Percentiles rank a stretch among this genome's conserved stretches.
Conservation (phyloP, 1,140 invertebrate genomes). For the Notospermus geniculatus region DNA sequence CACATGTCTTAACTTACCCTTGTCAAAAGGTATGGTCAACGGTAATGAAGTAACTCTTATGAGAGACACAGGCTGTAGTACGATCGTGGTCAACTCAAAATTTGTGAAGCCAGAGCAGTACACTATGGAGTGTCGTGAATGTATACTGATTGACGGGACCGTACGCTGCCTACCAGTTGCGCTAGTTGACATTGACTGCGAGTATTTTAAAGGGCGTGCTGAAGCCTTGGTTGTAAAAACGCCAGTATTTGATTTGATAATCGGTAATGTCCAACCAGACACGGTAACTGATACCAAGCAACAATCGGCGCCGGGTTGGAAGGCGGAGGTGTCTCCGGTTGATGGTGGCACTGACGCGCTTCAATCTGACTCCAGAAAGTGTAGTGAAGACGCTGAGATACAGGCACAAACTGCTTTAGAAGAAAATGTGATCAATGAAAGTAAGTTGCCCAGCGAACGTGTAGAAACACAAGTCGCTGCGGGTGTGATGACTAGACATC, state of each 20-base stretch:
- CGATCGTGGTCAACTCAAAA: background rate
- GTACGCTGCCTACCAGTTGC: slow-evolving; percentile 6
- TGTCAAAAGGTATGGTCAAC: background rate
- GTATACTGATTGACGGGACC: slow-evolving; percentile 12
- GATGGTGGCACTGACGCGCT: too few relatives aligned
- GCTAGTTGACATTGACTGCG: slow-evolving; percentile 10
- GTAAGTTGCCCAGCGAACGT: too few relatives aligned
- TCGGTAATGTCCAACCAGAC: background rate
- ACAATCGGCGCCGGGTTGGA: background rate
- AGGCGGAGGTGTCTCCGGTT: background rate
- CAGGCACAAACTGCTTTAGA: too few relatives aligned
- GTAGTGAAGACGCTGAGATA: too few relatives aligned
- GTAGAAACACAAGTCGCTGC: too few relatives aligned
- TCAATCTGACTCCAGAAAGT: too few relatives aligned
- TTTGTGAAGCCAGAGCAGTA: slow-evolving; percentile 1
- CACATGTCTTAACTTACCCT: background rate
- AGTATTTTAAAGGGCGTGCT: slow-evolving; percentile 6
- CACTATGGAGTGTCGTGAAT: background rate
- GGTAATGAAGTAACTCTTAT: background rate
- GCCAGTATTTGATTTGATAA: slow-evolving; percentile 12
- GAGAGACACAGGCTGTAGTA: slow-evolving; percentile 7
- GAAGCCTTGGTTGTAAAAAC: slow-evolving; percentile 11
- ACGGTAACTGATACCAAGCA: background rate
- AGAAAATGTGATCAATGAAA: too few relatives aligned
- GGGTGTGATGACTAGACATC: slow-evolving; percentile 2